phyloP scores from a whole-genome alignment of 2,888 invertebrate species.

The Lordiphosa andalusiaca region DNA sequence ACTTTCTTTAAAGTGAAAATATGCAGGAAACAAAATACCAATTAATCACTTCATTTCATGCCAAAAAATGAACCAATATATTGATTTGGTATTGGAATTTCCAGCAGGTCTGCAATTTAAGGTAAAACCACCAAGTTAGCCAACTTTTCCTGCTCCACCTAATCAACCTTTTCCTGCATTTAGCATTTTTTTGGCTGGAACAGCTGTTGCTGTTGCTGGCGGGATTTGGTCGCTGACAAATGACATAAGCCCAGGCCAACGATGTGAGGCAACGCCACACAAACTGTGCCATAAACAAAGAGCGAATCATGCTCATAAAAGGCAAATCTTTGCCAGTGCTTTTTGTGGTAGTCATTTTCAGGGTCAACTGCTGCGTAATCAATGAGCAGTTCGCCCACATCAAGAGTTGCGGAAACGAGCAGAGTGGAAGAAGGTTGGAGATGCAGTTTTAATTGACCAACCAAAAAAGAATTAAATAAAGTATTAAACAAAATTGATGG shows the following conservation, averaged over 20 bases:
- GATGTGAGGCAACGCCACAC: constrained; percentile 18
- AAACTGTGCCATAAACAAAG: constrained; percentile 20
- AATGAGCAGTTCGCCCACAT: constrained; percentile 29
- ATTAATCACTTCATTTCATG: neutral
- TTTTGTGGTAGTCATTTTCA: constrained; percentile 43
- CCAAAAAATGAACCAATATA: neutral
- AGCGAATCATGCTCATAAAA: constrained; percentile 61
- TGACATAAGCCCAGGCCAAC: constrained; percentile 59
- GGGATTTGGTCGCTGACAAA: constrained; percentile 36
- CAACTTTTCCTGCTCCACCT: constrained; percentile 7
- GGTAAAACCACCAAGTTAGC: neutral
- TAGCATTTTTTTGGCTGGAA: constrained; percentile 17
- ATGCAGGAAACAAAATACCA: constrained; percentile 1
- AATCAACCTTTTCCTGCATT: constrained; percentile 12
- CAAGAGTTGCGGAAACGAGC: too few relatives aligned
- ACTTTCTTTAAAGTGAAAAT: too few relatives aligned
- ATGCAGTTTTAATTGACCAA: neutral
- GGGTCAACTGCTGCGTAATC: constrained; percentile 55
- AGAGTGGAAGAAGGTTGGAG: too few relatives aligned
- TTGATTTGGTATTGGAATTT: constrained; percentile 38
- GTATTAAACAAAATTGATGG: constrained; percentile 31
- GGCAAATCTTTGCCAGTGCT: constrained; percentile 39
- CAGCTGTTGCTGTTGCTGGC: constrained; percentile 15
- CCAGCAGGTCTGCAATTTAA: constrained; percentile 17
- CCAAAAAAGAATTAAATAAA: constrained; percentile 10